Base-by-base conservation (phyloP, 2,888 invertebrate species). In the Drosophila quinaria region DNA sequence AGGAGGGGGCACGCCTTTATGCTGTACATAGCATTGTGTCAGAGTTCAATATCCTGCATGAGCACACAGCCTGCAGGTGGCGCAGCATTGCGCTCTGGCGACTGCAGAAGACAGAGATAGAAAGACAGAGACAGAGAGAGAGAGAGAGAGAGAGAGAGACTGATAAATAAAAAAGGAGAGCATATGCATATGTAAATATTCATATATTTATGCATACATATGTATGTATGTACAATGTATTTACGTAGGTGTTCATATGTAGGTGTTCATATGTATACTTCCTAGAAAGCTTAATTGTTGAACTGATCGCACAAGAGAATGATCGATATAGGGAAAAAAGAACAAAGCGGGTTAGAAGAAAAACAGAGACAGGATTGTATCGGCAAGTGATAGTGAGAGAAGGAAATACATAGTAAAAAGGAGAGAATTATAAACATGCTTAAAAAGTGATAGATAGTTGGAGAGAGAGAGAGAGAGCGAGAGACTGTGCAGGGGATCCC, bases 11-110 rank as follows among this genome's bases (percentile, higher is more conserved):
- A 44, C 46, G 56, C 31, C 46, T 60, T 66, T 44, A 64, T 78
- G 67, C 22, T 78, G 67, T 68, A 78, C 62, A 81, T 78, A 80
- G 33, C 75, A 81, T 78, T 86, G 83, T 89, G 84, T 87, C 89
- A 87, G 88, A 87, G 87, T 87, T 87, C 87, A 87, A 87, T 87
- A 87, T 87, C 87, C 87, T 87, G 68, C 70, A 67, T 66, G 74
- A 74, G 35, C 47, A 37, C 70, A 67, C 65, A 71, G 51, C 50
- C 55, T 60, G 78, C 75, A 78, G 78, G 79, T 81, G 74, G 62
- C 54, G 67, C 63, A 19, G 63, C 63, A 47, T 44, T 41, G 17
- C 22, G 41, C 19, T 52, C 47, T 59, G 58, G 52, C 56, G 47
- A 51, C 15, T 35, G 37, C 35, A 50, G 44, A 8, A 62, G 52